Evolutionary conservation across 2,797 vertebrate genomes (phyloP), one percentile per base, ranked within the genome.

Genomic region (Buceros bicornis): DNA sequence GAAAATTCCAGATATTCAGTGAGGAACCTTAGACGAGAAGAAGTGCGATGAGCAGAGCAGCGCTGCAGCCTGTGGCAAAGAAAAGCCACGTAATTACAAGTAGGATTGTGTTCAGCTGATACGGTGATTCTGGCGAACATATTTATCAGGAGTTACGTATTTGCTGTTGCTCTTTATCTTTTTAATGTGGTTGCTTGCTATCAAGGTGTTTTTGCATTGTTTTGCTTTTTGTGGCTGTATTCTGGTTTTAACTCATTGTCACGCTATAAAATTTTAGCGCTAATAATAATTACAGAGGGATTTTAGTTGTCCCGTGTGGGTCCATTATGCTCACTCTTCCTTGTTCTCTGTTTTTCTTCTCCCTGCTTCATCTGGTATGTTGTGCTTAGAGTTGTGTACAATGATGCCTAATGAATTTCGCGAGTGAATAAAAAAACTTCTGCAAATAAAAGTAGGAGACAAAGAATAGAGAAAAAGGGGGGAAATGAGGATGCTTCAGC

Each of bases 341-440:
- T 57, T 80, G 48, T 51, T 54, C 6, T 17, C 14, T n/a, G 31
- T 31, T 6, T 54, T 48, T 61, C 19, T 16, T 8, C 18, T 54
- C 16, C 4, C 5, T 60, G 31, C 25, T 77, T 80, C 71, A 29
- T 58, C 71, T 93, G 29, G 24, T 76, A 10, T 42, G 11, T 66
- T 93, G 43, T 89, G 51, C 74, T 93, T 88, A 62, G n/a, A 84
- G 13, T 87, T 93, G 33, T 86, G 54, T 85, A 73, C 60, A 56
- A 3, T 93, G 87, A 86, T 40, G 84, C 82, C 66, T 82, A 61
- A 89, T 91, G 79, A 91, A 69, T 86, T 95, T 90, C 64, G 69
- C n/a, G 45, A 43, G 20, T 86, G 51, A 90, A 83, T 79, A 85
- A 83, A 64, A 69, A 87, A 25, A 28, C 18, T 29, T 64, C 31